phyloP scores from a whole-genome alignment of 2,888 invertebrate species.

The Poecilus cupreus region DNA sequence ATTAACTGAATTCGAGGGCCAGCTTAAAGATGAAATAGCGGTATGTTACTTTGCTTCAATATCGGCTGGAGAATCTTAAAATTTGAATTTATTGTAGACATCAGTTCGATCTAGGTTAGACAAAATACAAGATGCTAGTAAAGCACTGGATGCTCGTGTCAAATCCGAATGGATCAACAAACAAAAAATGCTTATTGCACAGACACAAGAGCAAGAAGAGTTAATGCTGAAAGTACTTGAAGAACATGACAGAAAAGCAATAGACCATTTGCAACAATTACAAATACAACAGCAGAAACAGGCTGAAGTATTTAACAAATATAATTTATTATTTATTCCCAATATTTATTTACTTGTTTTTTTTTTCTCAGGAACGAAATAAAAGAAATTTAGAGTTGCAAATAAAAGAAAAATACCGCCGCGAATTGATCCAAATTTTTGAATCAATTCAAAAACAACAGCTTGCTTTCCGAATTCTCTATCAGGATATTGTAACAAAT shows the following conservation, averaged over 20 bases:
- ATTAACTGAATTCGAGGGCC: slow-evolving; percentile 68
- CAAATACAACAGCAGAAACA: slow-evolving; percentile 71
- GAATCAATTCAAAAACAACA: slow-evolving; percentile 77
- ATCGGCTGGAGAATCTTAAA: neutral
- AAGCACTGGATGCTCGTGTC: slow-evolving; percentile 65
- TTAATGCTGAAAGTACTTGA: slow-evolving; percentile 73
- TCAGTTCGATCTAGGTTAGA: slow-evolving; percentile 59
- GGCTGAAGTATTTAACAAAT: slow-evolving; percentile 65
- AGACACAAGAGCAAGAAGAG: slow-evolving; percentile 73
- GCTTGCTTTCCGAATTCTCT: slow-evolving; percentile 75
- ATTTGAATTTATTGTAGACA: slow-evolving; percentile 8
- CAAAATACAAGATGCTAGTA: slow-evolving; percentile 69
- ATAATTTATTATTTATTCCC: neutral
- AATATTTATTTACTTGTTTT: neutral
- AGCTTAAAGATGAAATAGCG: slow-evolving; percentile 67
- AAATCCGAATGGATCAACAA: slow-evolving; percentile 67
- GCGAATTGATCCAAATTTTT: slow-evolving; percentile 67
- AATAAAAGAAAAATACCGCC: slow-evolving; percentile 69
- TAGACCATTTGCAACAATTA: slow-evolving; percentile 74
- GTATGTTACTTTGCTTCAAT: neutral
- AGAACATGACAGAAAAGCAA: slow-evolving; percentile 76
- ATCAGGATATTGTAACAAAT: slow-evolving; percentile 75
- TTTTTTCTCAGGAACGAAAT: slow-evolving; percentile 71
- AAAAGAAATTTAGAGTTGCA: slow-evolving; percentile 75
- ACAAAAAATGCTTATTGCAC: slow-evolving; percentile 69